A percentile compares a stretch with the other conserved stretches of the same genome.
These are phyloP conservation scores for Steinernema hermaphroditum DNA, from an alignment of 2,888 invertebrate species.

Conservation along the genomic window DNA sequence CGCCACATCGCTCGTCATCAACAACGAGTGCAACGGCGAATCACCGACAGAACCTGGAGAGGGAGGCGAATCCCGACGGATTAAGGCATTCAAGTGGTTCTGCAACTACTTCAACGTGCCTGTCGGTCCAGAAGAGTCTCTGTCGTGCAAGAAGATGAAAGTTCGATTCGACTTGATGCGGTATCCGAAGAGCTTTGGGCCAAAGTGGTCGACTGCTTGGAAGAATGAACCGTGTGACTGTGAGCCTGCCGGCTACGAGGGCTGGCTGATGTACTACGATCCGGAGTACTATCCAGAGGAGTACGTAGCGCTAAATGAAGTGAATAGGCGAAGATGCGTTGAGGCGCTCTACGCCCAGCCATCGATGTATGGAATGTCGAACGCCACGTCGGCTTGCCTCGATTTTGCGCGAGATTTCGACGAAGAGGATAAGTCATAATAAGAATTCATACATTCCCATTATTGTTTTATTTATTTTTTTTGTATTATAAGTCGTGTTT, in stretches of 20 bases:
- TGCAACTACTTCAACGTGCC: conserved; percentile 54
- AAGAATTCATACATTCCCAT: too few relatives aligned
- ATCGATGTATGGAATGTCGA: conserved; percentile 52
- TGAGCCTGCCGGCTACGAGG: conserved; percentile 56
- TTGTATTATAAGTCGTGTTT: too few relatives aligned
- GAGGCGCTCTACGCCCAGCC: conserved; percentile 54
- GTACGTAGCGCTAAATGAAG: conserved; percentile 50
- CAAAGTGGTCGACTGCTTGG: conserved; percentile 58
- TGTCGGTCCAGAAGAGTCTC: conserved; percentile 39
- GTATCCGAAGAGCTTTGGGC: conserved; percentile 53
- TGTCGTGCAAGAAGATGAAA: conserved; percentile 57
- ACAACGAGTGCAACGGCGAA: conserved; percentile 61
- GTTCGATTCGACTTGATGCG: conserved; percentile 48
- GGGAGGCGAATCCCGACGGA: conserved; percentile 55
- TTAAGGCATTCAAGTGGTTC: conserved; percentile 65
- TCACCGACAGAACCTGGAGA: conserved; percentile 46
- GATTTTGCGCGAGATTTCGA: conserved; percentile 33
- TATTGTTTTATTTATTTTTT: too few relatives aligned
- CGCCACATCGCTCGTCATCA: conserved; percentile 58
- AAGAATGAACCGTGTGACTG: conserved; percentile 55
- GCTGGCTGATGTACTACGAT: conserved; percentile 50
- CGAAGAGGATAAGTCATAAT: not conserved
- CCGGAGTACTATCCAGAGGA: conserved; percentile 51
- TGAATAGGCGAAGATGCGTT: conserved; percentile 46
- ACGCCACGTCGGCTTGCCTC: conserved; percentile 52